phyloP scores from a whole-genome alignment of 2,797 vertebrate species.

The Ibycter americanus region DNA sequence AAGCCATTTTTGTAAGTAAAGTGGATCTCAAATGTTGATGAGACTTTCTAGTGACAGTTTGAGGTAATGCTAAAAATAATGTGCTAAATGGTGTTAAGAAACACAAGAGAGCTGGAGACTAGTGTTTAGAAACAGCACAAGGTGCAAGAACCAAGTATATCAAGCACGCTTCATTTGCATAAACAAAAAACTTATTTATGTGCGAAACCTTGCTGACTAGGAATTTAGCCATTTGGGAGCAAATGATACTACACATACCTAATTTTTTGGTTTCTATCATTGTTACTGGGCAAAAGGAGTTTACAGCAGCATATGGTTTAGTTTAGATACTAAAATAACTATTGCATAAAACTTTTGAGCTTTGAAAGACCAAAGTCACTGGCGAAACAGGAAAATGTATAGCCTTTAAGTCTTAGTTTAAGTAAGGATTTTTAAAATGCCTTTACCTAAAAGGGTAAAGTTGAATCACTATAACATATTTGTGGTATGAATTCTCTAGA shows the following conservation, averaged over 20 bases:
- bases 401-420: not conserved
- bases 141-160: not conserved
- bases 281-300: not conserved
- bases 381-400: not conserved
- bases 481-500: not conserved
- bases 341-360: not conserved
- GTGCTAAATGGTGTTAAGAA: not conserved
- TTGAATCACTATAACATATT: not conserved
- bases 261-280: not conserved
- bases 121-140: not conserved
- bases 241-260: not conserved
- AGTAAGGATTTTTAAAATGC: not conserved
- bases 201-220: not conserved
- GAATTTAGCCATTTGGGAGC: not conserved
- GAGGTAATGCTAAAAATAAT: not conserved
- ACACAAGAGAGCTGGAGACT: not conserved
- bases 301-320: not conserved
- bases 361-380: not conserved
- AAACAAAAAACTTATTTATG: not conserved
- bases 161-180: not conserved
- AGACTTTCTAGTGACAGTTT: not conserved
- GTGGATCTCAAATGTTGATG: not conserved
- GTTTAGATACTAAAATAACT: not conserved
- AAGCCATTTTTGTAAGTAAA: not conserved
- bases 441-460: not conserved